Evolutionary conservation across 2,797 vertebrate genomes (phyloP).

Genomic region (Vireo griseus): DNA sequence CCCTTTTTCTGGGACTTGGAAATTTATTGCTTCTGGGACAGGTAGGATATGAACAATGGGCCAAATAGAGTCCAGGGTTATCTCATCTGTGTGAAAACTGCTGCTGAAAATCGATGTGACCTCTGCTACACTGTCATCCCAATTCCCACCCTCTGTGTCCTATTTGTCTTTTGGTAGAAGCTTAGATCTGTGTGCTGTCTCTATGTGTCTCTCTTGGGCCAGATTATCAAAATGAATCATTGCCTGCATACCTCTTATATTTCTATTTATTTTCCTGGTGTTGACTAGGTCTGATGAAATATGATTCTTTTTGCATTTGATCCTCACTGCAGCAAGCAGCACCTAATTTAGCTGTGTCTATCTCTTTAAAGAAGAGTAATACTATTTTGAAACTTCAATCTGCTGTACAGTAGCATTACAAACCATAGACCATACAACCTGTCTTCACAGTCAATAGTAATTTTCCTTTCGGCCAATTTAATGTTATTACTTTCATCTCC

Average conservation of each 20-base stretch:
- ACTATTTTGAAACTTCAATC: slow-evolving; percentile 80
- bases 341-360: slow-evolving; percentile 79
- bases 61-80: slow-evolving; percentile 84
- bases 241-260: slow-evolving; percentile 78
- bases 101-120: slow-evolving; percentile 88
- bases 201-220: slow-evolving; percentile 78
- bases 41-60: slow-evolving; percentile 86
- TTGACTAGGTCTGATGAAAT: slow-evolving; percentile 80
- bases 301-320: slow-evolving; percentile 81
- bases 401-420: slow-evolving; percentile 73
- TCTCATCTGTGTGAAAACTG: slow-evolving; percentile 81
- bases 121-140: slow-evolving; percentile 84
- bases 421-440: slow-evolving; percentile 65
- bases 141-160: slow-evolving; percentile 82
- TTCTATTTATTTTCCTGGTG: slow-evolving; percentile 84
- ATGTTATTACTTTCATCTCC: slow-evolving; percentile 61
- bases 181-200: slow-evolving; percentile 81
- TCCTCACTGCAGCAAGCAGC: slow-evolving; percentile 75
- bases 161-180: slow-evolving; percentile 85
- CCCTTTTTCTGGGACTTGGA: slow-evolving; percentile 75
- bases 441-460: slow-evolving; percentile 71
- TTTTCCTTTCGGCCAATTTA: slow-evolving; percentile 68
- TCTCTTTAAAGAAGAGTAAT: slow-evolving; percentile 82
- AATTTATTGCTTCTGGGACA: slow-evolving; percentile 84
- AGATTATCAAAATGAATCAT: slow-evolving; percentile 91